Evolutionary conservation across 2,113 vertebrate species (phyloP), one percentile per base, ranked within the genome.

Genomic region (Terrapene triunguis): DNA sequence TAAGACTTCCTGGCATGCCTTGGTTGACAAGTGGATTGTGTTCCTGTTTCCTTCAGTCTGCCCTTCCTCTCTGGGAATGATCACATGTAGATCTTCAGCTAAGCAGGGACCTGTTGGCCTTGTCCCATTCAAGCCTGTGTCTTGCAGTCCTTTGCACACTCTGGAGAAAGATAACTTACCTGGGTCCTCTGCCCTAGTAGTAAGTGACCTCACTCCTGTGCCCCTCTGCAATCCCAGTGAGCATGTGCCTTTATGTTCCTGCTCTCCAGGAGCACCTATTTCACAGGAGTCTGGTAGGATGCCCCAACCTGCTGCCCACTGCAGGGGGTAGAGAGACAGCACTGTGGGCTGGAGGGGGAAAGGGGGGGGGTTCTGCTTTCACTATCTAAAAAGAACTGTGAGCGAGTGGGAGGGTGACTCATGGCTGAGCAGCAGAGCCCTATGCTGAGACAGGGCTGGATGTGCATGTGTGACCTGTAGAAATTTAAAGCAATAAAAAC

Each of bases 401-500:
- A 82, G 50, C 0, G 6, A 74, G 87, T 14, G 22, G 25, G 25
- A 78, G 69, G 78, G 55, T 42, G 74, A 42, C 57, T 65, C 54
- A 50, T 92, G 92, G 83, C 22, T 47, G 74, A 47, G 24, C 24
- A 25, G 42, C 74, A 76, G 38, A 25, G 42, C 74, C 74, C 32
- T 74, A 51, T 22, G 42, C 55, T 48, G 42, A 54, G n/a, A 50
- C 27, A 35, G 57, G 25, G 4, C 2, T 50, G 50, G 87, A 57
- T 85, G 83, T 1, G 0, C 24, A 0, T 42, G 21, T 65, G 53
- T 95, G 53, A 74, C 65, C 80, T 96, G 88, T 92, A 96, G 97
- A 47, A 89, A 96, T 80, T 83, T 88, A 96, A 96, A 97, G 93
- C 80, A 97, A 97, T 97, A 97, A 97, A 97, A 55, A 84, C 55